Base-by-base conservation (phyloP, 2,888 invertebrate genomes). In the Dione vanillae region DNA sequence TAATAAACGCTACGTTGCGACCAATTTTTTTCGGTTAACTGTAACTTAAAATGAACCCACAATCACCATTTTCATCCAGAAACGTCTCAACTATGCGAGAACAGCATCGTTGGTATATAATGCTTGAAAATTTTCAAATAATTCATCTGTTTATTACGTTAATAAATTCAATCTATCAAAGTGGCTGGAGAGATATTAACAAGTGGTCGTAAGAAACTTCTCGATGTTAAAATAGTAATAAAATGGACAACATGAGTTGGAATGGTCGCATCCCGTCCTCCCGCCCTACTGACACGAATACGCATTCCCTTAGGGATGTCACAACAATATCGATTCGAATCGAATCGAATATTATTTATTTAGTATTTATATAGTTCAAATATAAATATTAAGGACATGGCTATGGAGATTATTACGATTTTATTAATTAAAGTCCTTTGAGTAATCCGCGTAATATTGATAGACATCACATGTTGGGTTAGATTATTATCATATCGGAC, bases 221-320 rank as follows among this genome's bases (percentile, higher is more conserved):
- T 62, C 58, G 69, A 58, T 64, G 58, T 68, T 70, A 62, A 68
- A 71, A 68, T 68, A 61, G 65, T 45, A 64, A 65, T 65, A 52
- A 68, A 64, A 69, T 52, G 56, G 66, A 59, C 47, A 62, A 66
- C 69, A 71, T 56, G 69, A 86, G 85, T 83, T 86, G 83, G 87
- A 88, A 88, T 88, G 86, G 88, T 83, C 85, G 65, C 83, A 83
- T 79, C 83, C 81, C 86, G 91, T 74, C 87, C 86, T 76, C 83
- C 81, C 86, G 91, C 73, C 87, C 87, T 76, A 90, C 83, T 92
- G 90, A 91, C 92, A 91, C 85, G 88, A 79, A 88, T 91, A 80
- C 79, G 67, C 62, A 27, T 58, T 62, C 35, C 27, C 64, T 47
- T 65, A 71, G 73, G 73, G 71, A 58, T 69, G 68, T 54, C 67